These are phyloP conservation scores for Phaethornis superciliosus DNA, from an alignment of 2,113 vertebrate genomes.

Conservation along the genomic window DNA sequence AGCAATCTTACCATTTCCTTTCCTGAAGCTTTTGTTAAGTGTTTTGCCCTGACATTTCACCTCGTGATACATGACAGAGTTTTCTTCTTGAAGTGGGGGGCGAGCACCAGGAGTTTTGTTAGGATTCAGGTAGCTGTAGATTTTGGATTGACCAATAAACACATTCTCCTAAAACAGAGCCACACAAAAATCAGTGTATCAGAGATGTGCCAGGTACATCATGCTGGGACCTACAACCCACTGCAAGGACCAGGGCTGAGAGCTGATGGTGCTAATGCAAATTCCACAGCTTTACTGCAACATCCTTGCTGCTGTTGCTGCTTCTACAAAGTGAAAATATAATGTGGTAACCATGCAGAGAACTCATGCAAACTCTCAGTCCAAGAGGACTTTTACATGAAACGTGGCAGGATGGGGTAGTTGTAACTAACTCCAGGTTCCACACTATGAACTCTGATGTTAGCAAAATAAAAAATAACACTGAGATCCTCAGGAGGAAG, in stretches of 20 bases:
- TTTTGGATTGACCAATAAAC: slow-evolving; percentile 76
- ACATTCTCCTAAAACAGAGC: slow-evolving; percentile 81
- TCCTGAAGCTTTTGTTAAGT: slow-evolving; percentile 71
- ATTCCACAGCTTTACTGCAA: background rate
- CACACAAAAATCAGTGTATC: slow-evolving; percentile 27
- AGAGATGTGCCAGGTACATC: background rate
- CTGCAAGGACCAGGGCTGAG: background rate
- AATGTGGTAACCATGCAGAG: background rate
- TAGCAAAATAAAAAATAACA: background rate
- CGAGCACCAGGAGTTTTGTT: slow-evolving; percentile 79
- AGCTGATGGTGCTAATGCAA: background rate
- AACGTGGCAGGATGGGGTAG: background rate
- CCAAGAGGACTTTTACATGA: background rate
- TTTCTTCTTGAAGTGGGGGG: slow-evolving; percentile 86
- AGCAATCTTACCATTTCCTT: slow-evolving; percentile 78
- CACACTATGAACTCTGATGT: background rate
- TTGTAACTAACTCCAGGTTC: background rate
- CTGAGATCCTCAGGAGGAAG: background rate
- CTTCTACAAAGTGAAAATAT: background rate
- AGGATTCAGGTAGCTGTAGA: slow-evolving; percentile 79
- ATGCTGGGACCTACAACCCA: accelerated
- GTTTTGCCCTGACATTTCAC: slow-evolving; percentile 80
- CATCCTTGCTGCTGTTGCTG: background rate
- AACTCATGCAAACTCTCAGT: background rate
- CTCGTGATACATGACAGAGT: slow-evolving; percentile 82